Evolutionary conservation across 2,888 invertebrate genomes (phyloP), one percentile per base, ranked within the genome.

Genomic region (Allygus modestus): DNA sequence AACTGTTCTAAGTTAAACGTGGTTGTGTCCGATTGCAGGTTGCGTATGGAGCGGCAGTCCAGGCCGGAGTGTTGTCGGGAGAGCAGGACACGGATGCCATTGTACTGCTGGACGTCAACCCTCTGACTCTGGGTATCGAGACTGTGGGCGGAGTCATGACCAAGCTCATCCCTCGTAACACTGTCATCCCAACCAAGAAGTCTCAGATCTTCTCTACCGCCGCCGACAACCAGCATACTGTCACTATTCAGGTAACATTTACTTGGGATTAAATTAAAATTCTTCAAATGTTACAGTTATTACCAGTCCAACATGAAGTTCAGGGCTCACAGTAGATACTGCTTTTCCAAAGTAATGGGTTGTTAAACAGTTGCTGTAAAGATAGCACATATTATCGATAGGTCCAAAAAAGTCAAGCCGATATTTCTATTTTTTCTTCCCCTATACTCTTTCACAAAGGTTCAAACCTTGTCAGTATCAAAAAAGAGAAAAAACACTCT

Each of bases 131-230:
- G 95, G 99, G 99, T 91, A 99, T 99, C 90, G 99, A 99, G 92
- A 99, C 99, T 61, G 99, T 99, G 77, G 99, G 99, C 87, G 99
- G 99, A 88, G 99, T 99, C 41, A 99, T 99, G 99, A 99, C 99
- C 88, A 99, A 99, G 90, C 93, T 99, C 83, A 99, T 99, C 90
- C 96, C 97, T 83, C 91, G 99, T 89, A 99, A 99, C 93, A 99
- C 99, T 33, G 98, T 99, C 87, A 99, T 99, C 89, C 99, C 99
- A 41, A 99, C 99, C 82, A 99, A 99, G 93, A 99, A 99, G 91
- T 97, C 98, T 0, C 99, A 99, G 92, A 98, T 99, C 90, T 99
- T 99, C 95, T 98, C 99, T 0, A 99, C 99, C 0, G 99, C 99
- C 84, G 97, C 98, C 37, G 99, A 99, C 91, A 99, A 99, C 91